Evolutionary conservation across 2,888 invertebrate genomes (phyloP), one percentile per base, ranked within the genome.

Genomic region (Taphrorychus bicolor): DNA sequence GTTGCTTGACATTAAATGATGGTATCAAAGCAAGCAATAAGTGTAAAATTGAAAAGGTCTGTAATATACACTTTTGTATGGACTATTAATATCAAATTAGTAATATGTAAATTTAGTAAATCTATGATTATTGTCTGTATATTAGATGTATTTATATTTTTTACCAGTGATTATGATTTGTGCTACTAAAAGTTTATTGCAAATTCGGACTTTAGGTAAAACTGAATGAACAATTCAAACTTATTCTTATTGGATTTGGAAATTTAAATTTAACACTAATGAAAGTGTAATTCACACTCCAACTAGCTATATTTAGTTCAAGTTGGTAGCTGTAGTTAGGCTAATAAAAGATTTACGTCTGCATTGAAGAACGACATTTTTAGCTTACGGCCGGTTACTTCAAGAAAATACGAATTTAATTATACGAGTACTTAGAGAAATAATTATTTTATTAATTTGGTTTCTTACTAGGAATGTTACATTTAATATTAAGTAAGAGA

Each of bases 11-110:
- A 3, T 21, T 48, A 21, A 51, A 51, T n/a, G 21, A 45, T 51
- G 18, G 7, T 21, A 51, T 51, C 51, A 51, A 59, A 59, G 59
- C 22, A 42, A 65, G 65, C 59, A 65, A 65, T 65, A 59, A 32
- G 21, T 57, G 41, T 63, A 21, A 54, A 32, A 21, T 51, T 51
- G 19, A 51, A 51, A 21, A 19, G 51, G 51, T 19, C 51, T 51
- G 51, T 51, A 59, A n/a, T 61, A 61, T 61, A 52, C 41, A 61
- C 23, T 61, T 61, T 61, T 52, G 14, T 45, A 45, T 16, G 45
- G 14, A 5, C 45, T 45, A 17, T 45, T 14, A 16, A 45, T 45
- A 45, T 45, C 16, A 45, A 45, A 14, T 45, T 45, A 45, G 14
- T 45, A 45, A 17, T 45, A 16, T 45, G 45, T 45, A 14, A 16